Percentiles rank a stretch among this genome's conserved stretches.
Conservation (phyloP, 2,797 vertebrate species). For the Enteromius trimaculatus region DNA sequence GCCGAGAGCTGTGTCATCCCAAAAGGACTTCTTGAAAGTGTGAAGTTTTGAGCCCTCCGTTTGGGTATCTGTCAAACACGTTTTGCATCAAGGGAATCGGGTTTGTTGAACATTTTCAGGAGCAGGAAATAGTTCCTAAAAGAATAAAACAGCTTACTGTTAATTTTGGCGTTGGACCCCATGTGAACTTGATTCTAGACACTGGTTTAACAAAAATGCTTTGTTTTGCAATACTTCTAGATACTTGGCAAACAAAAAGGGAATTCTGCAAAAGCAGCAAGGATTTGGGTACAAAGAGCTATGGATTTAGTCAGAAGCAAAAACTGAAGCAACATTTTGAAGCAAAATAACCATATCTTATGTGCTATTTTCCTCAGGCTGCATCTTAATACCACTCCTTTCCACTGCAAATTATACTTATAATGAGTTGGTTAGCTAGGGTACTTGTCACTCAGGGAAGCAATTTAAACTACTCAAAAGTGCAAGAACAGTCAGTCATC, state of each 20-base stretch:
- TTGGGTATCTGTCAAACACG: conserved; percentile 44
- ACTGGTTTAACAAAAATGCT: background rate
- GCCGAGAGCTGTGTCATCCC: background rate
- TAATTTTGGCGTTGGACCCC: conserved; percentile 43
- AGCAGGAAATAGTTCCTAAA: conserved; percentile 53
- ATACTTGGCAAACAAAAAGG: background rate
- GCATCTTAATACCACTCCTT: background rate
- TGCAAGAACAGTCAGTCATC: conserved; percentile 19
- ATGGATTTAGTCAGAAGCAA: background rate
- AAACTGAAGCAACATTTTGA: background rate
- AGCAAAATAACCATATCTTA: background rate
- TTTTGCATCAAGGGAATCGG: background rate
- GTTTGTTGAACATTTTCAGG: conserved; percentile 25
- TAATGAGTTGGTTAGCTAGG: background rate
- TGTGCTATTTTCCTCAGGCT: background rate
- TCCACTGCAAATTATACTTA: background rate
- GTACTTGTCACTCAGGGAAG: conserved; percentile 11
- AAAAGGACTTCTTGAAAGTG: conserved; percentile 15
- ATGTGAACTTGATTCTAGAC: background rate
- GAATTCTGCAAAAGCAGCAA: background rate
- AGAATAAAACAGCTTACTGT: conserved; percentile 55
- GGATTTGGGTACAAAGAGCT: background rate
- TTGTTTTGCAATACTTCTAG: background rate
- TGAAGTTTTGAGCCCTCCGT: conserved; percentile 25
- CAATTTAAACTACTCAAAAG: conserved; percentile 9